Evolutionary conservation across 2,888 invertebrate genomes (phyloP).

Genomic region (Notodonta ziczac): DNA sequence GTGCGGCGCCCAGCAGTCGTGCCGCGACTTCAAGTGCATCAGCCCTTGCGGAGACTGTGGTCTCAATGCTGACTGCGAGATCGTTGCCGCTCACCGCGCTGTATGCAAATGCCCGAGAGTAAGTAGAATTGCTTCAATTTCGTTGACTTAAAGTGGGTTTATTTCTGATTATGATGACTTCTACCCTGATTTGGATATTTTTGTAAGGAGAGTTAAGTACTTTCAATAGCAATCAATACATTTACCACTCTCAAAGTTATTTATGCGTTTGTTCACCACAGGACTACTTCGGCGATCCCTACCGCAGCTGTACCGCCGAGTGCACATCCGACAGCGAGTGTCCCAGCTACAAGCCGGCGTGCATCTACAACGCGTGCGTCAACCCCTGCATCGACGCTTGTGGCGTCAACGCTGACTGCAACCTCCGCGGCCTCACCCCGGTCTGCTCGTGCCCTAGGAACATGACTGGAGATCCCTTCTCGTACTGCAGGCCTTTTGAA

Average conservation of each 20-base stretch:
- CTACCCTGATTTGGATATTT: too few relatives aligned
- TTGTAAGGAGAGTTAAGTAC: too few relatives aligned
- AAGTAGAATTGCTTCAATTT: too few relatives aligned
- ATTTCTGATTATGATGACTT: too few relatives aligned
- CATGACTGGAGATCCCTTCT: conserved; percentile 95
- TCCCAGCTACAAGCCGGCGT: conserved; percentile 90
- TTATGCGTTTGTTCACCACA: conserved; percentile 44
- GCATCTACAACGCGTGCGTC: conserved; percentile 91
- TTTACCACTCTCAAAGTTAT: conserved; percentile 5
- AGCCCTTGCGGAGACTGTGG: conserved; percentile 92
- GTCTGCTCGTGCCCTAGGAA: conserved; percentile 94
- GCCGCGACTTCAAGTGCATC: conserved; percentile 90
- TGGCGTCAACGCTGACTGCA: conserved; percentile 91
- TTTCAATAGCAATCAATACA: too few relatives aligned
- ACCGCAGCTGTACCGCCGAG: conserved; percentile 90
- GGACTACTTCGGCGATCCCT: conserved; percentile 92
- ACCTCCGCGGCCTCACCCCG: conserved; percentile 90
- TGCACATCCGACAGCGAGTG: conserved; percentile 92
- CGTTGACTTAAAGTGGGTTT: too few relatives aligned
- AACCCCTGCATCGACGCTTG: conserved; percentile 94
- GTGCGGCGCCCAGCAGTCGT: conserved; percentile 88
- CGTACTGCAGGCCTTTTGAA: conserved; percentile 91
- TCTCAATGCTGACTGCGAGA: conserved; percentile 90
- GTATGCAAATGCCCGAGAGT: conserved; percentile 92
- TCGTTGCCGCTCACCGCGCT: conserved; percentile 89